These are phyloP conservation scores for Habrosyne pyritoides DNA, from an alignment of 2,888 invertebrate species.

Conservation along the genomic window DNA sequence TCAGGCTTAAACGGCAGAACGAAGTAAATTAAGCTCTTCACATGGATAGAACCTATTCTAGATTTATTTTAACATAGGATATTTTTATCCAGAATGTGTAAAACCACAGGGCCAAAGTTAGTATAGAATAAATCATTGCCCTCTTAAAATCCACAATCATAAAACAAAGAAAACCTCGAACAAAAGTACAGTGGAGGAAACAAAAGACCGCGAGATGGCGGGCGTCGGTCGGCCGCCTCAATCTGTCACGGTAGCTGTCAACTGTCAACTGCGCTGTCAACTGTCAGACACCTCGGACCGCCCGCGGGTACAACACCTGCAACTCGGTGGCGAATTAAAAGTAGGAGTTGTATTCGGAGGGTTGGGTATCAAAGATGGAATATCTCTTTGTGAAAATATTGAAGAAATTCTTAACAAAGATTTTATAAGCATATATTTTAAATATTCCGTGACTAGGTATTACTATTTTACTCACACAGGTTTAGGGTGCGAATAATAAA, in stretches of 20 bases:
- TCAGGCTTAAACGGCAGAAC: no score
- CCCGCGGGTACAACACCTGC: constrained; percentile 51
- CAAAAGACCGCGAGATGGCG: constrained; percentile 34
- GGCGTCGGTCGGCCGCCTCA: constrained; percentile 63
- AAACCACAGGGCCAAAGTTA: no score
- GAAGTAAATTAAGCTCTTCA: no score
- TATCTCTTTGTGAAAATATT: neutral
- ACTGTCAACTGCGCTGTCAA: constrained; percentile 53
- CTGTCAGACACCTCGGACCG: constrained; percentile 58
- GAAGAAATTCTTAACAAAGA: neutral
- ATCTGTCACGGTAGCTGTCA: constrained; percentile 72
- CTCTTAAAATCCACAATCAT: neutral
- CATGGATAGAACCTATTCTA: no score
- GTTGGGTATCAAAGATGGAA: neutral
- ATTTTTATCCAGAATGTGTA: no score
- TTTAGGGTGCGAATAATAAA: neutral
- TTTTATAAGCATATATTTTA: no score
- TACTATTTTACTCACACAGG: neutral
- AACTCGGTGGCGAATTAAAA: constrained; percentile 9
- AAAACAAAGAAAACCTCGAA: constrained; percentile 49
- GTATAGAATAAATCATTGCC: neutral
- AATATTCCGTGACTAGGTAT: no score
- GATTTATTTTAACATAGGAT: no score
- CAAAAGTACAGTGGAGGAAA: constrained; percentile 40
- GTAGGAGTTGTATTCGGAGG: constrained; percentile 2